phyloP scores from a whole-genome alignment of 2,113 vertebrate species.

The Odontesthes bonariensis region DNA sequence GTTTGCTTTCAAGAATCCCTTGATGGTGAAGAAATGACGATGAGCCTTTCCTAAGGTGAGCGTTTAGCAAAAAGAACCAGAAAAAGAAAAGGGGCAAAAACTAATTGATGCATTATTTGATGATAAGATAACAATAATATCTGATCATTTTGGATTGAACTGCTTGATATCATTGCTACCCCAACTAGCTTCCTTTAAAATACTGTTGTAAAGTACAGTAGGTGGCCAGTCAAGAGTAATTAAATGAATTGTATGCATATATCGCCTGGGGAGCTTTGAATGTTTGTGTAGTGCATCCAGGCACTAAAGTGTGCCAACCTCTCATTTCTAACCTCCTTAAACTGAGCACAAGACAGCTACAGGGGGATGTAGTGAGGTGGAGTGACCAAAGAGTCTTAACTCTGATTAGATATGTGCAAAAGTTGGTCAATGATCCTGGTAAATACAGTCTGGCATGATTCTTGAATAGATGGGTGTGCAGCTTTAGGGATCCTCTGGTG shows the following conservation, averaged over 20 bases:
- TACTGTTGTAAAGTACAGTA: too few relatives aligned
- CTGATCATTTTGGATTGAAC: too few relatives aligned
- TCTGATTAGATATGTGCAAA: not conserved
- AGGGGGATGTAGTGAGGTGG: too few relatives aligned
- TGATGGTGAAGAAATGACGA: slow-evolving; percentile 10
- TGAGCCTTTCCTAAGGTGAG: slow-evolving; percentile 6
- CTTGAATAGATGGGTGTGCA: not conserved
- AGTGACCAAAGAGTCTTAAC: not conserved
- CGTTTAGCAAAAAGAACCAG: not conserved
- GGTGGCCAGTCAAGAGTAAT: not conserved
- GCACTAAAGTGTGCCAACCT: not conserved
- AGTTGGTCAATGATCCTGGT: not conserved
- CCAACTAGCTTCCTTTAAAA: too few relatives aligned
- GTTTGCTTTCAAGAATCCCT: slow-evolving; percentile 25
- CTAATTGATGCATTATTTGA: too few relatives aligned
- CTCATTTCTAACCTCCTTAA: not conserved
- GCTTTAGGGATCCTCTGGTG: slow-evolving; percentile 18
- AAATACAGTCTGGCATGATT: not conserved
- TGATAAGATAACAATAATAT: too few relatives aligned
- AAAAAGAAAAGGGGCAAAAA: not conserved
- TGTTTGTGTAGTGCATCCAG: not conserved
- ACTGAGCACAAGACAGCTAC: not conserved
- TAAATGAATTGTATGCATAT: too few relatives aligned
- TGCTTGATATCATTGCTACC: too few relatives aligned
- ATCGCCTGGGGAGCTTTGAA: not conserved